Evolutionary conservation across 2,888 invertebrate genomes (phyloP), one percentile per base, ranked within the genome.

Genomic region (Epinotia nisella): DNA sequence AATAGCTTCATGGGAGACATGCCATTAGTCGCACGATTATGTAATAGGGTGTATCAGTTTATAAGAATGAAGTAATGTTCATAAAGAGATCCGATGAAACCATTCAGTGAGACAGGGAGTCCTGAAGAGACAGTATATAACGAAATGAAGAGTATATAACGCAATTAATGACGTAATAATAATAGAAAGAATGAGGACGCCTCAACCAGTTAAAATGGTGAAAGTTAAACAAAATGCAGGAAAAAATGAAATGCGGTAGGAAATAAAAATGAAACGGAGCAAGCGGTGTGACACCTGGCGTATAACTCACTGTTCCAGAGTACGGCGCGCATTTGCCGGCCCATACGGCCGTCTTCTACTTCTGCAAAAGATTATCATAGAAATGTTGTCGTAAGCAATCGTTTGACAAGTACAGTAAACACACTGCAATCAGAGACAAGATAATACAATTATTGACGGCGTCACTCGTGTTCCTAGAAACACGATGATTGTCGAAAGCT

Each of bases 231-330:
- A 60, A 61, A 60, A 64, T 59, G 69, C 45, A 59, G 29, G 55
- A 68, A 62, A 56, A 49, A 68, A 74, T 70, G 51, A 74, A 68
- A 66, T 66, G 66, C 70, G 69, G 69, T 75, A 69, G 74, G 68
- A 19, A 72, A 71, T 59, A 24, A 71, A 68, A 75, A 78, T 80
- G 79, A 77, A 69, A 75, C 66, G 58, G 83, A 86, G 86, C 84
- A 83, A 86, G 73, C 83, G 85, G 81, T 82, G 81, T 82, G 85
- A 77, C 76, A 82, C 81, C 83, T 83, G 84, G 76, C 78, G 76
- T 74, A 76, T 74, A 80, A 95, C 96, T 96, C 95, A 97, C 97
- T 97, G 94, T 97, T 97, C 97, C 97, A 97, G 80, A 97, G 95
- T 84, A 97, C 96, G 86, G 97, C 96, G 84, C 97, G 95, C 94